Conservation (phyloP, 1,140 invertebrate genomes). For the Orchesella cincta region DNA sequence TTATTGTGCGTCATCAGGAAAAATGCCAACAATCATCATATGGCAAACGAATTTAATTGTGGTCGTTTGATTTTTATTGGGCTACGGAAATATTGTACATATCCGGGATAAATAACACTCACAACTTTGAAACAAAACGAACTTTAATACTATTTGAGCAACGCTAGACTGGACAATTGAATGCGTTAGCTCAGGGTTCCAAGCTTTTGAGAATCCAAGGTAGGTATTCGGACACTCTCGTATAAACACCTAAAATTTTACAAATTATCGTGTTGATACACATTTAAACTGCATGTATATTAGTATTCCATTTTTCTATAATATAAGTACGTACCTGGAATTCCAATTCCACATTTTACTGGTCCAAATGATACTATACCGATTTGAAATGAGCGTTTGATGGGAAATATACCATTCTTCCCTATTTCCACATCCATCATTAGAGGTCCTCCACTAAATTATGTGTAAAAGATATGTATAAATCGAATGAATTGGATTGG, state of each 20-base stretch:
- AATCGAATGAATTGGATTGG: too few species aligned
- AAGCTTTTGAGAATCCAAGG: constrained; percentile 69
- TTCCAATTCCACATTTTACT: constrained; percentile 44
- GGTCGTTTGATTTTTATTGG: too few species aligned
- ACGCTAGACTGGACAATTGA: too few species aligned
- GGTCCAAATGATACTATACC: constrained; percentile 64
- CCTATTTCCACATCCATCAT: not conserved
- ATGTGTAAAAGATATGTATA: too few species aligned
- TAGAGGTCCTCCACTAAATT: not conserved
- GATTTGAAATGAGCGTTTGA: constrained; percentile 53
- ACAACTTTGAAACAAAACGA: too few species aligned
- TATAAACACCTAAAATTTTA: not conserved
- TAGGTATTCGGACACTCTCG: constrained; percentile 59
- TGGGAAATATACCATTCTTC: not conserved
- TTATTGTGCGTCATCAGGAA: too few species aligned
- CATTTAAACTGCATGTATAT: not conserved
- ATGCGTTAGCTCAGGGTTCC: constrained; percentile 45
- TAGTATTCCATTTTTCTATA: not conserved
- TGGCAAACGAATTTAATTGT: too few species aligned
- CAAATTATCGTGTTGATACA: too few species aligned
- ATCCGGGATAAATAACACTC: too few species aligned
- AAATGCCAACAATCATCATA: too few species aligned
- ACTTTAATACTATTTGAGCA: too few species aligned
- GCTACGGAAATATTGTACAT: too few species aligned
- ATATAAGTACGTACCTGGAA: not conserved